Percentiles rank a stretch among this genome's conserved stretches.
Evolutionary conservation across 2,888 invertebrate species (phyloP).

Genomic region (Catocala sponsa): DNA sequence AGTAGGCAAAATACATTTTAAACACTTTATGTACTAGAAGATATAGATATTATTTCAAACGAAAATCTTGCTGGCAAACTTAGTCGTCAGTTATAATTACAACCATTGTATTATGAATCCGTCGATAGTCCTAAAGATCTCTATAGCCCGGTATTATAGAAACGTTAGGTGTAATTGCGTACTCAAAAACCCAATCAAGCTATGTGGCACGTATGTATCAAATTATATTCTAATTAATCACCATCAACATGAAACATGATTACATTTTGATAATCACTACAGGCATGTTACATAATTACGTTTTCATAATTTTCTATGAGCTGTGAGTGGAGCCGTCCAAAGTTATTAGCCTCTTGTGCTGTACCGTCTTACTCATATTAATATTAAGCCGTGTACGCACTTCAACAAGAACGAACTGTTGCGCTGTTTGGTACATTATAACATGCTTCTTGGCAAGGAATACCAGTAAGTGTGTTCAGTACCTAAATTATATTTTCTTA

Average conservation of each 20-base stretch:
- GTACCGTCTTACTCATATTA: constrained; percentile 18
- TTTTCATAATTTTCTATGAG: constrained; percentile 48
- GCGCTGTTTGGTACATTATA: no score
- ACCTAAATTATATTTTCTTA: no score
- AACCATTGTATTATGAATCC: not conserved
- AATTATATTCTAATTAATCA: constrained; percentile 47
- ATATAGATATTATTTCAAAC: no score
- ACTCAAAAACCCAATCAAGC: constrained; percentile 36
- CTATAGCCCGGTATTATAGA: not conserved
- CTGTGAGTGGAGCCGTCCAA: constrained; percentile 16
- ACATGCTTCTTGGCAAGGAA: no score
- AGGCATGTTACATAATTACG: constrained; percentile 38
- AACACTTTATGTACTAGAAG: no score
- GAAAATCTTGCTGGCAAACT: no score
- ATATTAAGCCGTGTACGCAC: constrained; percentile 12
- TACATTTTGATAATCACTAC: constrained; percentile 45
- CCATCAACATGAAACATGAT: constrained; percentile 39
- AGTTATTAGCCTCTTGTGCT: constrained; percentile 24
- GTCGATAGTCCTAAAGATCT: constrained; percentile 3
- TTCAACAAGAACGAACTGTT: not conserved
- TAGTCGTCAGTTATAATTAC: not conserved
- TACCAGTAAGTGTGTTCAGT: no score
- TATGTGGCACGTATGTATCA: constrained; percentile 35
- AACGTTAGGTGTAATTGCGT: constrained; percentile 21
- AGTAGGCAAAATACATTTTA: no score